phyloP scores from a whole-genome alignment of 2,113 vertebrate species.

The Chlamydotis undulata region DNA sequence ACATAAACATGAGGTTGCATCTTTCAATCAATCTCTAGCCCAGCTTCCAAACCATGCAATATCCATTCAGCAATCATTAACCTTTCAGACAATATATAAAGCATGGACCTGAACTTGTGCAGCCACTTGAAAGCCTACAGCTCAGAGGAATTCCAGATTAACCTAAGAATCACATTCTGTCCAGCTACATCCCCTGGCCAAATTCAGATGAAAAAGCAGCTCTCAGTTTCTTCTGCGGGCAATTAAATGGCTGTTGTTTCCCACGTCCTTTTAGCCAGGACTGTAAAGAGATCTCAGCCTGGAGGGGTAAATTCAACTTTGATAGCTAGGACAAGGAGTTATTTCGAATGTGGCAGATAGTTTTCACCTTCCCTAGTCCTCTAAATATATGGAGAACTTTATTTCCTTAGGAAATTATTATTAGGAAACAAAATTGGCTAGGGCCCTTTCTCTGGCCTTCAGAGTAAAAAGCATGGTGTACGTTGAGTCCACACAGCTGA shows the following conservation, averaged over 20 bases:
- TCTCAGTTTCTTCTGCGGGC: not conserved
- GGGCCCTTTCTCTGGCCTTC: not conserved
- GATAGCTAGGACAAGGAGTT: not conserved
- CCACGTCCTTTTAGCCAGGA: not conserved
- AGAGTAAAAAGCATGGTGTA: not conserved
- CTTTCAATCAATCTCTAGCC: not conserved
- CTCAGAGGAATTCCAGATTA: not conserved
- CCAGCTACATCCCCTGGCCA: not conserved
- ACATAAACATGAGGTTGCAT: not conserved
- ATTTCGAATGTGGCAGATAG: not conserved
- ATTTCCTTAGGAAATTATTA: not conserved
- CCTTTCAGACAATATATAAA: not conserved
- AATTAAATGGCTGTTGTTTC: not conserved
- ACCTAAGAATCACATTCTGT: not conserved
- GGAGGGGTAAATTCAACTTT: not conserved
- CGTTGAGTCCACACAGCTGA: not conserved
- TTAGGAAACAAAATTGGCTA: not conserved
- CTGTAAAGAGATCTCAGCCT: not conserved
- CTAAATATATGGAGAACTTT: not conserved
- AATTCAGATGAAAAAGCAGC: not conserved
- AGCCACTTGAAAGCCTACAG: not conserved
- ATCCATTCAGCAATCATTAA: not conserved
- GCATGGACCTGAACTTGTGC: not conserved
- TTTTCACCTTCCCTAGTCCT: not conserved
- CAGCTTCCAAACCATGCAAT: not conserved